Evolutionary conservation across 2,113 vertebrate genomes (phyloP), one percentile per base, ranked within the genome.

Genomic region (Lasiurus borealis): DNA sequence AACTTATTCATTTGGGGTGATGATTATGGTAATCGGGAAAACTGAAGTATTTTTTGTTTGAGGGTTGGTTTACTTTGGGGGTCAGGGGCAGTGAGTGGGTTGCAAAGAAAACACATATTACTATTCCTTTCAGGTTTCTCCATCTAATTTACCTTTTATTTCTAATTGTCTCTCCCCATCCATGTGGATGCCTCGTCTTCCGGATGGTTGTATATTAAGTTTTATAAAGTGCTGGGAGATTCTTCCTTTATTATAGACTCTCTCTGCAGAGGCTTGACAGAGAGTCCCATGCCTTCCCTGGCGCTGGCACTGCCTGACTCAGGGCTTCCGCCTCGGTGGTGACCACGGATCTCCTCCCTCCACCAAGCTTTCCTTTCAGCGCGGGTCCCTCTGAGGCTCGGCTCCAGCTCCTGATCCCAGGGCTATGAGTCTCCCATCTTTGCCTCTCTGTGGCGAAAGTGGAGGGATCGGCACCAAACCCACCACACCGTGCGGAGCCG

Each of bases 91-190:
- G 40, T 76, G 34, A 81, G 40, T 76, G 34, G 57, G 36, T 21
- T 16, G 40, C 50, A 59, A 93, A 91, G 21, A 72, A 77, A 68
- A 68, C 0, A 0, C 46, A 36, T 3, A 57, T 66, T 88, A 83
- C 71, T 23, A 25, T 44, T 81, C 36, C 62, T 85, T 89, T 76
- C 85, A 54, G 23, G 31, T 54, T 78, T 31, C 48, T 84, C 69
- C 34, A 85, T 71, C 11, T 25, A 71, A 85, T 96, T 96, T 73
- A 68, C 71, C 29, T 62, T 71, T 71, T 73, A 46, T 89, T 92
- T 89, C 54, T 57, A 81, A 59, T 44, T 59, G 25, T 84, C 52
- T 87, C 34, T 8, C 50, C 59, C 73, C 13, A 36, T 66, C 40
- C 6, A 5, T 6, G 72, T n/a, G 40, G 66, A 66, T 44, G 82